Evolutionary conservation across 2,888 invertebrate genomes (phyloP).

Genomic region (Falcaria lacertinaria): DNA sequence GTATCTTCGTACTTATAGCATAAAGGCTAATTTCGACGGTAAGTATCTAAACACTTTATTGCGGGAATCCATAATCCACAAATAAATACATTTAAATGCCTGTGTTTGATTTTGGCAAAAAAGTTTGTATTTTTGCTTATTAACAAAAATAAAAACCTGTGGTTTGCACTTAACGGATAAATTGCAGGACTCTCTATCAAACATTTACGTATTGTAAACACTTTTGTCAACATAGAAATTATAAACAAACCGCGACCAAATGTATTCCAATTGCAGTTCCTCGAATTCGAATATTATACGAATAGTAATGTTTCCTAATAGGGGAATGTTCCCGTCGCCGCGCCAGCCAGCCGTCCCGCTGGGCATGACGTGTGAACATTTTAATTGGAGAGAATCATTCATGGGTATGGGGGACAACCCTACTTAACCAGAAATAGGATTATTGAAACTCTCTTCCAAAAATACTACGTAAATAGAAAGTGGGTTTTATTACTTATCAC

Average conservation of each 20-base stretch:
- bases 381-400: conserved; percentile 60
- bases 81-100: no score
- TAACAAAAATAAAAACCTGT: no score
- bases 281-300: conserved; percentile 28
- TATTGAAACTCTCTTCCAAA: conserved; percentile 27
- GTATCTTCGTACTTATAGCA: no score
- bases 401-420: conserved; percentile 52
- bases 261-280: conserved; percentile 26
- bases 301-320: conserved; percentile 15
- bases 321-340: neutral
- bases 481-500: conserved; percentile 9
- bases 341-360: conserved; percentile 45
- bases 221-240: conserved; percentile 11
- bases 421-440: conserved; percentile 39
- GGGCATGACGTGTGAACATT: conserved; percentile 72
- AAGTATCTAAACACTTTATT: no score
- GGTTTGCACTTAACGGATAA: no score
- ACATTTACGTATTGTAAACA: no score
- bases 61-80: no score
- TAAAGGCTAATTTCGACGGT: no score
- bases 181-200: no score
- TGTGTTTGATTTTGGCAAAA: no score
- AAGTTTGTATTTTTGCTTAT: no score
- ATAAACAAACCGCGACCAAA: conserved; percentile 26
- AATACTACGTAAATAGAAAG: conserved; percentile 20